Evolutionary conservation across 1,140 invertebrate genomes (phyloP).

Genomic region (Drosophila hydei): DNA sequence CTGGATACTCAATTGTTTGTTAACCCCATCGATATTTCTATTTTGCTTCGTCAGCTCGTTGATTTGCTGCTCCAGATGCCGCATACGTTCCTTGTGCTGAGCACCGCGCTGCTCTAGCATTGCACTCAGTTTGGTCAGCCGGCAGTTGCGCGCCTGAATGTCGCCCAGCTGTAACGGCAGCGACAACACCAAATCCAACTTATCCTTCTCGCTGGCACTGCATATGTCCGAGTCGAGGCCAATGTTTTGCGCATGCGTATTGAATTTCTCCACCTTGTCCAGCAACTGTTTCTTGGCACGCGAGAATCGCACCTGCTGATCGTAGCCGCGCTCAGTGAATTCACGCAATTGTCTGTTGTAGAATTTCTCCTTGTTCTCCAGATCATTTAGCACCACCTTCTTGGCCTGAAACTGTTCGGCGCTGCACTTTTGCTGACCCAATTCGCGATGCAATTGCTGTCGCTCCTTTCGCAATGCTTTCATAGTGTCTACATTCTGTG

Average conservation of each 20-base stretch:
- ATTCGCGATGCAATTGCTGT: conserved; percentile 22
- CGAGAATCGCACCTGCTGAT: conserved; percentile 68
- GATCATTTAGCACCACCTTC: conserved; percentile 34
- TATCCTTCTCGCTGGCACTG: conserved; percentile 14
- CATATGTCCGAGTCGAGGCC: conserved; percentile 37
- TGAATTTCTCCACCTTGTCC: conserved; percentile 62
- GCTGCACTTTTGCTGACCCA: conserved; percentile 38
- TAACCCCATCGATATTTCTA: conserved; percentile 14
- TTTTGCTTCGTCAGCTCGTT: conserved; percentile 6
- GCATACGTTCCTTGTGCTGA: conserved; percentile 16
- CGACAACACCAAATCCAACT: conserved; percentile 47
- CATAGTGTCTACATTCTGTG: background rate
- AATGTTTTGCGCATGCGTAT: conserved; percentile 47
- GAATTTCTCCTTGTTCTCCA: conserved; percentile 36
- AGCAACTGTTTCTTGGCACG: conserved; percentile 65
- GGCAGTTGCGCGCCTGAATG: conserved; percentile 19
- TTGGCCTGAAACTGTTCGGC: conserved; percentile 31
- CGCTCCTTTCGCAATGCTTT: background rate
- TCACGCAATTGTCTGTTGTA: conserved; percentile 51
- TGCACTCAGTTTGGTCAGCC: conserved; percentile 24
- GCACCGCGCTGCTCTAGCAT: conserved; percentile 26
- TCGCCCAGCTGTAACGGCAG: conserved; percentile 39
- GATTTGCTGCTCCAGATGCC: conserved; percentile 37
- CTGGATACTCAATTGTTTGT: conserved; percentile 6
- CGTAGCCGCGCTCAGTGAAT: conserved; percentile 36